Conservation (phyloP, 2,113 vertebrate species). For the Myrmophylax atrothorax region DNA sequence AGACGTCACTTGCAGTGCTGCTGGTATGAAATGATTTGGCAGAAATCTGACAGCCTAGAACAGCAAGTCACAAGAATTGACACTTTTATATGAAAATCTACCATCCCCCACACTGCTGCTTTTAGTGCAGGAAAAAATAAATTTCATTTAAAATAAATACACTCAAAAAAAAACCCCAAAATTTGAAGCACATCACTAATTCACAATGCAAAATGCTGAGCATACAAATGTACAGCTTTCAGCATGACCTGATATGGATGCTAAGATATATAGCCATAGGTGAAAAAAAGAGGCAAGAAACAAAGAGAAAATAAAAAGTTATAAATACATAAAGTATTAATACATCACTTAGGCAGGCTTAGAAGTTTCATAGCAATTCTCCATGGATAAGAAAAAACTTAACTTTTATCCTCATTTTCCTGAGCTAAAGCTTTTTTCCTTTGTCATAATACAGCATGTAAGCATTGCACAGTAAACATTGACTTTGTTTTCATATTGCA, state of each 20-base stretch:
- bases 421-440: neutral
- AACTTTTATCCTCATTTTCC: neutral
- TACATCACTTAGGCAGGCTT: neutral
- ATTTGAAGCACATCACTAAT: neutral
- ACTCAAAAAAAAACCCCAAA: neutral
- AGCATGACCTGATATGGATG: neutral
- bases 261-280: neutral
- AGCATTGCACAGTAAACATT: neutral
- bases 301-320: neutral
- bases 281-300: neutral
- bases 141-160: neutral
- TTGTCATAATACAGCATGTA: neutral
- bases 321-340: neutral
- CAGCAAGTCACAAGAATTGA: neutral
- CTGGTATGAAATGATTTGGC: neutral
- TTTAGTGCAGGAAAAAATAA: neutral
- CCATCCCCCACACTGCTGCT: neutral
- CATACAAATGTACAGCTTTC: neutral
- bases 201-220: neutral
- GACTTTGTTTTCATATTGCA: neutral
- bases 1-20: neutral
- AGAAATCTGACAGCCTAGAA: neutral
- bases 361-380: neutral
- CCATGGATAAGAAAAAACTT: neutral
- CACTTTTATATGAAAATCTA: neutral